Conservation (phyloP, 2,113 vertebrate genomes). For the Elephas maximus region DNA sequence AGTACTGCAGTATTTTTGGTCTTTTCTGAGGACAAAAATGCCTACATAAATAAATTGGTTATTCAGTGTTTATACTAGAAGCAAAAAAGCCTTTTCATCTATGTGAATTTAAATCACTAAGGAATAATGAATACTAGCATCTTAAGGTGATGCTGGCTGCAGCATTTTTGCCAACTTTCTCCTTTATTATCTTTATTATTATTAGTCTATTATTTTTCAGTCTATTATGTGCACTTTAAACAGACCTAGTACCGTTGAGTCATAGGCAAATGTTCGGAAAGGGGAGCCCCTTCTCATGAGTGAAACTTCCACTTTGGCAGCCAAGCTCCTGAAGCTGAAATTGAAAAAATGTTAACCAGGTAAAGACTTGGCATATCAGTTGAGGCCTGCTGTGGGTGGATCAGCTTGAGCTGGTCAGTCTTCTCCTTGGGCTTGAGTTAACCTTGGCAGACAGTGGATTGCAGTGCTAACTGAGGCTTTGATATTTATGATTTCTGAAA, state of each 20-base stretch:
- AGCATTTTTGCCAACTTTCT: not conserved
- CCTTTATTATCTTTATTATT: conserved; percentile 4
- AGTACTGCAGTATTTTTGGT: conserved; percentile 57
- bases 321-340: not conserved
- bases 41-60: conserved; percentile 32
- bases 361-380: conserved; percentile 44
- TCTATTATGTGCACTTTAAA: not conserved
- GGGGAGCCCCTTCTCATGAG: not conserved
- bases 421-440: conserved; percentile 57
- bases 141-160: not conserved
- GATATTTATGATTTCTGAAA: conserved; percentile 66
- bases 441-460: conserved; percentile 30
- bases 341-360: conserved; percentile 48
- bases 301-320: conserved; percentile 18
- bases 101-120: conserved; percentile 38
- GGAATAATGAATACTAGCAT: conserved; percentile 17
- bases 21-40: conserved; percentile 40
- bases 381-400: conserved; percentile 32
- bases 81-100: conserved; percentile 42
- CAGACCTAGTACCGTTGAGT: conserved; percentile 7
- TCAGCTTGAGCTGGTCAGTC: not conserved
- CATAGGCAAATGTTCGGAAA: conserved; percentile 21
- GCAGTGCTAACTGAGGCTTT: conserved; percentile 12
- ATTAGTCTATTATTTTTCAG: conserved; percentile 25
- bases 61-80: conserved; percentile 44